These are phyloP conservation scores for Melinaea menophilus DNA, from an alignment of 2,888 invertebrate genomes.

Conservation along the genomic window DNA sequence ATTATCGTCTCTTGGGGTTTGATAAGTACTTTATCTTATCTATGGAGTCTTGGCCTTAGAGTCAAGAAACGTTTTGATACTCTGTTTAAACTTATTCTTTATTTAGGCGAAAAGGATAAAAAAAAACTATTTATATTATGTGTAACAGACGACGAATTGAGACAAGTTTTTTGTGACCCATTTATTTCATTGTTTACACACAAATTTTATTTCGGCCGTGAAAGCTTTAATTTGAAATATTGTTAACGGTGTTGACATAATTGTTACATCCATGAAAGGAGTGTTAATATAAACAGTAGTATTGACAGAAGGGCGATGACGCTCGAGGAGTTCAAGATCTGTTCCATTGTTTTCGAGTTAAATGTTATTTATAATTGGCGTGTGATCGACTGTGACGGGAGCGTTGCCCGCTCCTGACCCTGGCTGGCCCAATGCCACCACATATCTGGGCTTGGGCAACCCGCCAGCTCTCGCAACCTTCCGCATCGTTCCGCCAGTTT, in stretches of 20 bases:
- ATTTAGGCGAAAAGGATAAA: constrained; percentile 10
- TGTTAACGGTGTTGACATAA: neutral
- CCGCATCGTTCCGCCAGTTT: constrained; percentile 66
- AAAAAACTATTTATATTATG: neutral
- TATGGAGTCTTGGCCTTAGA: constrained; percentile 48
- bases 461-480: constrained; percentile 64
- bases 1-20: constrained; percentile 52
- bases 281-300: constrained; percentile 7
- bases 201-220: neutral
- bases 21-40: constrained; percentile 69
- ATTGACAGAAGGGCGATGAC: constrained; percentile 21
- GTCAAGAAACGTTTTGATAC: constrained; percentile 26
- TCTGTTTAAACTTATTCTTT: constrained; percentile 21
- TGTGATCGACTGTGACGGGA: constrained; percentile 50
- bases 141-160: neutral
- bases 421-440: constrained; percentile 76
- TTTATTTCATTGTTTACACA: too few relatives aligned
- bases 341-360: constrained; percentile 28
- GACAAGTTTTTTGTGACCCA: too few relatives aligned
- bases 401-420: constrained; percentile 76
- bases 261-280: neutral
- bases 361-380: constrained; percentile 35
- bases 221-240: neutral
- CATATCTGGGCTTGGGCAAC: constrained; percentile 58
- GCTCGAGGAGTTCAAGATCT: constrained; percentile 19